Conservation (phyloP, 2,113 vertebrate genomes). For the Sceloporus undulatus region DNA sequence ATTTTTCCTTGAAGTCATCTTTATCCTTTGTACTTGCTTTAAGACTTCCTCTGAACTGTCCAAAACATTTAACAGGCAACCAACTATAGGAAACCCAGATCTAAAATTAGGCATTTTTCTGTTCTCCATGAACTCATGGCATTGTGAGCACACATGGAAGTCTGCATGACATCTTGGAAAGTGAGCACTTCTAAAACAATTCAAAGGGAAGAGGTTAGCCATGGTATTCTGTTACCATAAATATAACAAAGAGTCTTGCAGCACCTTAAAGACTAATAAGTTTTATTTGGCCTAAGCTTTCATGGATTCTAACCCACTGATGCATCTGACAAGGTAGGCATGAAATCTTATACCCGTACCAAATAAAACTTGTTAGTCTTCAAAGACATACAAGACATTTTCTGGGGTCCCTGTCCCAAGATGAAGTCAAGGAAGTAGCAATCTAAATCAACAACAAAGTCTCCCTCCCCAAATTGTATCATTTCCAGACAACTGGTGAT, state of each 20-base stretch:
- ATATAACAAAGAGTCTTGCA: no score
- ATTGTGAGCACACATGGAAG: neutral
- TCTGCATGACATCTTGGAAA: neutral
- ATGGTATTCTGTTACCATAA: no score
- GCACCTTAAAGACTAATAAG: no score
- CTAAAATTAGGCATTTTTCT: neutral
- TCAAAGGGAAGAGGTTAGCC: no score
- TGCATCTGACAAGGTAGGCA: no score
- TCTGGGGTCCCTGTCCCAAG: neutral
- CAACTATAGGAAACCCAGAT: neutral
- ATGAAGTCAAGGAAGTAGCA: slow-evolving; percentile 24
- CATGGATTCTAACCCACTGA: no score
- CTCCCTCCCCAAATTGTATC: neutral
- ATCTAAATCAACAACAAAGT: slow-evolving; percentile 35
- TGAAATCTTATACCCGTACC: no score
- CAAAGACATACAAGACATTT: neutral
- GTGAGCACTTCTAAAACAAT: slow-evolving; percentile 15
- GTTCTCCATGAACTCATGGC: neutral
- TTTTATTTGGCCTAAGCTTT: no score
- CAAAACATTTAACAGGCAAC: neutral
- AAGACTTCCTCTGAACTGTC: neutral
- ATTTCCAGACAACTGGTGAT: slow-evolving; percentile 36
- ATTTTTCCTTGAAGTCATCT: neutral
- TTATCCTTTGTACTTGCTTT: neutral
- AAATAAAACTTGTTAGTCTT: no score